Evolutionary conservation across 2,888 invertebrate species (phyloP), one percentile per base, ranked within the genome.

Genomic region (Napeogenes inachia): DNA sequence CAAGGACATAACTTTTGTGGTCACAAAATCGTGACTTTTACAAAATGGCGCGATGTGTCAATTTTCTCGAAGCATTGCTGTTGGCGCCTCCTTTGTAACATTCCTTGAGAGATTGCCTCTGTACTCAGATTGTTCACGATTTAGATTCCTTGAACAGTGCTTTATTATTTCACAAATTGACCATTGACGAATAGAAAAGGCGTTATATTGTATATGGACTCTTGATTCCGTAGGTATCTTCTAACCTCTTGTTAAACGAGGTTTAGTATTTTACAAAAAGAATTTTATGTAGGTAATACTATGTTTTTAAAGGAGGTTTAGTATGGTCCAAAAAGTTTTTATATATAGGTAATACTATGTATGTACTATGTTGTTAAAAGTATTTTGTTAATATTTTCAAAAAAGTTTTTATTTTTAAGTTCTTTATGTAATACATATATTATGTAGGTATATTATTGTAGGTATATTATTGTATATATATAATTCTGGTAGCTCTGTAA

Each of bases 31-130:
- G 77, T 77, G 78, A 71, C 65, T 64, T 62, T 72, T 73, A 67
- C 66, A 64, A 59, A 63, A 61, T 64, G 61, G 57, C 54, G 54
- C 55, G 67, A 73, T 73, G 72, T 85, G 85, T 86, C 85, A 84
- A 85, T 85, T 84, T 82, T 70, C 73, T 71, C 72, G 65, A 70
- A 73, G 73, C 62, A 62, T 67, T 67, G 75, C 76, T 78, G 77
- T 76, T 73, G 71, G 80, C 80, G 79, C 82, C 77, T 78, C 80
- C 80, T 82, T 81, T 84, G 81, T 77, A 75, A 72, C 77, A 86
- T 84, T 84, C 84, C 77, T 69, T 57, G 65, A 69, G 66, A 77
- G 82, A 87, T 86, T 85, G 82, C 78, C 75, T 80, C 73, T 54
- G 60, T 77, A 77, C 81, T 72, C 71, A 60, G 67, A 76, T 71